Evolutionary conservation across 2,888 invertebrate genomes (phyloP), one percentile per base, ranked within the genome.

Genomic region (Pinctada fucata): DNA sequence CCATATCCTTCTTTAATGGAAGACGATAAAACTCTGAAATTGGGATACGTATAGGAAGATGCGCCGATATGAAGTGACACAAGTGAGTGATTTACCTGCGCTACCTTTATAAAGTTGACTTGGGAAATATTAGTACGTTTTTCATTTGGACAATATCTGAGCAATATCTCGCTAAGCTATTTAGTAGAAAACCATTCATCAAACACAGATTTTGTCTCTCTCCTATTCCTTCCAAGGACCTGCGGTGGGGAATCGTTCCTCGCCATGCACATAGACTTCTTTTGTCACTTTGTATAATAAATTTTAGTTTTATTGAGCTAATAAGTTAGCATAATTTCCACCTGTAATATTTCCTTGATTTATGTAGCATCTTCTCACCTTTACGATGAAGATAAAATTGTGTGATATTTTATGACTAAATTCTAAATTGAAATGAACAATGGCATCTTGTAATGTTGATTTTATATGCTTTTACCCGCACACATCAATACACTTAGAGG

Each of bases 291-390:
- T 48, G 16, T 66, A 49, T 64, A 74, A 72, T 63, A 66, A 74
- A 58, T 58, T 58, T 13, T 70, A 74, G 74, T 73, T 78, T 78
- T 78, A 78, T 68, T 13, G 64, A 67, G 69, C 78, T 74, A 74
- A 78, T 78, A 78, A 74, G 78, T 70, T 78, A 70, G 74, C 78
- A 74, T 74, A 74, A 78, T 78, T 74, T 70, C 70, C 78, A 71
- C 70, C 74, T 78, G 70, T 70, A 74, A 47, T 74, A 74, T 74
- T n/a, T 51, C 50, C 64, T 10, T 75, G 64, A 78, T 78, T 78
- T 78, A 78, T 48, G 48, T 48, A 48, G 31, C 49, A 48, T 63
- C 65, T 74, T 74, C 31, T 66, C 65, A 74, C 74, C 74, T 74
- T 49, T 66, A 74, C 66, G 48, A 74, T 45, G 74, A 58, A 66